phyloP scores from a whole-genome alignment of 2,113 vertebrate genomes.

The Trematomus loennbergii region DNA sequence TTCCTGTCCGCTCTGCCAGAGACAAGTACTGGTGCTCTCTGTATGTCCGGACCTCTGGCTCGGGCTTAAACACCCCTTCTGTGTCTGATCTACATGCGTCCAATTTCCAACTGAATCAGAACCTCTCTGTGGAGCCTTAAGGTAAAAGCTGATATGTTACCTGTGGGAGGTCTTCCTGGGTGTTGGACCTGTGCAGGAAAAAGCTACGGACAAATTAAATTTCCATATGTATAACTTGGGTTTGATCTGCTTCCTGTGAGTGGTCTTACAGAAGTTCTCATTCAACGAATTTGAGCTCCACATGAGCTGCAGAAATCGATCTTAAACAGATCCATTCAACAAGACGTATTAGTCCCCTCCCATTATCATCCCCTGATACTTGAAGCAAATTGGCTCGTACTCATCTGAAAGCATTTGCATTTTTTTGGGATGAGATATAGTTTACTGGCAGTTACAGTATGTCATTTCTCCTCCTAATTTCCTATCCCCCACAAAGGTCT shows the following conservation, averaged over 20 bases:
- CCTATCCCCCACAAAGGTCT: conserved; percentile 9
- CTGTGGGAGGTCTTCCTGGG: conserved; percentile 68
- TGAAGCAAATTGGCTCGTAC: conserved; percentile 6
- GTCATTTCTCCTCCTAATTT: conserved; percentile 25
- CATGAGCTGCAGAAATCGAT: conserved; percentile 32
- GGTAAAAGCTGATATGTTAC: neutral
- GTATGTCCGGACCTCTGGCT: conserved; percentile 53
- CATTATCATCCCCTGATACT: conserved; percentile 28
- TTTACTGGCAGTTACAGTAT: conserved; percentile 2
- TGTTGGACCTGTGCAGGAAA: conserved; percentile 32
- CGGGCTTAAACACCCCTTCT: conserved; percentile 26
- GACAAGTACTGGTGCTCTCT: conserved; percentile 25
- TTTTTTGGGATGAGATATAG: conserved; percentile 32
- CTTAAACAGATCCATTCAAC: conserved; percentile 30
- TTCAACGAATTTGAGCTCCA: conserved; percentile 28
- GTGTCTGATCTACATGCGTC: conserved; percentile 33
- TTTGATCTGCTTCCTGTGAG: conserved; percentile 51
- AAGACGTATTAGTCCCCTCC: neutral
- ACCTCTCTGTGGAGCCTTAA: conserved; percentile 37
- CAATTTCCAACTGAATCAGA: conserved; percentile 39
- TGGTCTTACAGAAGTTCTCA: conserved; percentile 31
- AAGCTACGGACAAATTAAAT: conserved; percentile 34
- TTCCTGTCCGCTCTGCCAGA: conserved; percentile 60
- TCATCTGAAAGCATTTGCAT: conserved; percentile 18
- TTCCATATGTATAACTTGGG: conserved; percentile 66